phyloP scores from a whole-genome alignment of 2,888 invertebrate species.

The Drosophila lacicola region DNA sequence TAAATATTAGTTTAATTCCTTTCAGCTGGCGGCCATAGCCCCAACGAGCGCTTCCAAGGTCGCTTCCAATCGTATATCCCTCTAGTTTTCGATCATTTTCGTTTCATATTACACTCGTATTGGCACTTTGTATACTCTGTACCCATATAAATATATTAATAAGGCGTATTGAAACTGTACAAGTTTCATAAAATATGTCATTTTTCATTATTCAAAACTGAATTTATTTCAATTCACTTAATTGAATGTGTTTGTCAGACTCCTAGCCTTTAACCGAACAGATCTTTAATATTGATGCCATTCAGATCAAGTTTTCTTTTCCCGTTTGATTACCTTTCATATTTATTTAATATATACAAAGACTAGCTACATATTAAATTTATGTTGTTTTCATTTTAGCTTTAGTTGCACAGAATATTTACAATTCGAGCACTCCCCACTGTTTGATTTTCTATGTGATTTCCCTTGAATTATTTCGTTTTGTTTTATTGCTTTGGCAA shows the following conservation, averaged over 20 bases:
- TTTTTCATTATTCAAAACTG: background rate
- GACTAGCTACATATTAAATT: too few species aligned
- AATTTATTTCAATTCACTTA: too few species aligned
- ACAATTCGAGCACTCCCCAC: background rate
- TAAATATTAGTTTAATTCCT: conserved; percentile 80
- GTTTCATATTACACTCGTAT: conserved; percentile 30
- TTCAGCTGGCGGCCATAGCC: conserved; percentile 30
- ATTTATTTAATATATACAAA: background rate
- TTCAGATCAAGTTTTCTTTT: too few species aligned
- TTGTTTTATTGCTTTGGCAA: conserved; percentile 14
- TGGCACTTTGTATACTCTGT: conserved; percentile 8
- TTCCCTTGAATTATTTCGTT: conserved; percentile 9
- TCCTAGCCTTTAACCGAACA: too few species aligned
- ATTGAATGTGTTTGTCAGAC: too few species aligned
- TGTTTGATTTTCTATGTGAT: background rate
- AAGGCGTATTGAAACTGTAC: too few species aligned
- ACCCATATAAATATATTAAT: background rate
- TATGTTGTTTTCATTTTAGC: too few species aligned
- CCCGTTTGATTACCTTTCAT: background rate
- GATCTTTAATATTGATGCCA: too few species aligned
- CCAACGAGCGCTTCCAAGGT: conserved; percentile 31
- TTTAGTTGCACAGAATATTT: background rate
- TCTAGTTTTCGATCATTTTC: conserved; percentile 28
- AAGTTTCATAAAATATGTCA: too few species aligned
- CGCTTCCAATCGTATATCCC: conserved; percentile 7